Conservation (phyloP, 2,113 vertebrate species). For the Otis tarda region DNA sequence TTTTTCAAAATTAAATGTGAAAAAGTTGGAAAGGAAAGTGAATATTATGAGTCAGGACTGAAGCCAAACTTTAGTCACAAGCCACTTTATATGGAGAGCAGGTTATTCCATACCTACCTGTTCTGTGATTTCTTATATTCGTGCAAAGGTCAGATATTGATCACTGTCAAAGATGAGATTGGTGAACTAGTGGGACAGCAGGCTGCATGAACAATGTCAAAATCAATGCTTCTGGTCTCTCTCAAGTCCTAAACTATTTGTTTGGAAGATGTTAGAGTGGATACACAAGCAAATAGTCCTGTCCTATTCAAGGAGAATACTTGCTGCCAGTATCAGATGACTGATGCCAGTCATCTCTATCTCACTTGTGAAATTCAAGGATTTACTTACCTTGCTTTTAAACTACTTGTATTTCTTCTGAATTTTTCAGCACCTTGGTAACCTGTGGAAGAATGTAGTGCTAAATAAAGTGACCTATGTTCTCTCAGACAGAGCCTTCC, state of each 20-base stretch:
- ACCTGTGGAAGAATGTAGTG: background rate
- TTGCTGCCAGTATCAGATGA: background rate
- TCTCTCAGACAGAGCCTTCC: background rate
- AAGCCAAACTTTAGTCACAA: background rate
- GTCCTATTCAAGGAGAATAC: background rate
- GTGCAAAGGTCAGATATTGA: background rate
- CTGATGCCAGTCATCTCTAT: fast-evolving
- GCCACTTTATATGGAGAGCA: background rate
- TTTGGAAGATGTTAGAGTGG: background rate
- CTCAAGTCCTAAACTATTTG: background rate
- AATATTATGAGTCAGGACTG: background rate
- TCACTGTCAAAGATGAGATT: background rate
- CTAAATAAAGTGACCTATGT: background rate
- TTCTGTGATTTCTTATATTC: background rate
- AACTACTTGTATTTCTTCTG: background rate
- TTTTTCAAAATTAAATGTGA: background rate
- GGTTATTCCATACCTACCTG: background rate
- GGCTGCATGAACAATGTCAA: background rate
- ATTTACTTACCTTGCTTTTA: background rate
- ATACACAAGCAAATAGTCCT: background rate
- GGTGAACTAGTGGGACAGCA: background rate
- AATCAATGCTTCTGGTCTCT: background rate
- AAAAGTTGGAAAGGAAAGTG: background rate
- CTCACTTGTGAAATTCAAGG: background rate
- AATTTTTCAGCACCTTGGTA: background rate